phyloP scores from a whole-genome alignment of 2,888 invertebrate species.

The Nineta flava region DNA sequence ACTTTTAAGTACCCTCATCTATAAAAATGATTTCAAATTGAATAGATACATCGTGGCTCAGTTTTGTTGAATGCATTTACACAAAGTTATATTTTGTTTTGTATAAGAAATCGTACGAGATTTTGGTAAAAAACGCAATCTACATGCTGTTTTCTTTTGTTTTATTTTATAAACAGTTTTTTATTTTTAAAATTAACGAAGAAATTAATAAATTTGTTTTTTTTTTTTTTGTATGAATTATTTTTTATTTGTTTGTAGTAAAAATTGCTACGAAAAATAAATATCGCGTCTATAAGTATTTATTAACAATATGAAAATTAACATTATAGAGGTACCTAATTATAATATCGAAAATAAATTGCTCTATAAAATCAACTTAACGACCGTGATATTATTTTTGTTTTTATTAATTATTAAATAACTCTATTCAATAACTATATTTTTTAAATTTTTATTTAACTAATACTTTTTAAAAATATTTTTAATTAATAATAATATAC shows the following conservation, averaged over 20 bases:
- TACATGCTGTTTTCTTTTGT: no score
- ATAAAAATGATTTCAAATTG: no score
- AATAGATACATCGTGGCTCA: no score
- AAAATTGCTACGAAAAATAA: neutral
- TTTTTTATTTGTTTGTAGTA: neutral
- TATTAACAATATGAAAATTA: neutral
- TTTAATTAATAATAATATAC: neutral
- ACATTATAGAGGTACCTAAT: neutral
- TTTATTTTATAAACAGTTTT: no score
- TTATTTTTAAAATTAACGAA: no score
- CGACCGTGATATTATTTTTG: neutral
- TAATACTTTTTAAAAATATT: neutral
- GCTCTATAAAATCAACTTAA: conserved; percentile 1
- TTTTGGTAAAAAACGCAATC: no score
- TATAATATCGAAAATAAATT: neutral
- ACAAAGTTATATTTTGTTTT: no score
- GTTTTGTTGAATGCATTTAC: no score
- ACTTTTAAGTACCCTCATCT: no score
- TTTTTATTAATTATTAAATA: no score
- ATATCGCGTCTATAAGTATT: neutral
- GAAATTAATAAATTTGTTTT: no score
- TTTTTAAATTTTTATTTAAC: neutral
- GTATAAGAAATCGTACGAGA: no score
- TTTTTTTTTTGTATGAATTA: neutral
- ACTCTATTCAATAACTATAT: neutral